Evolutionary conservation across 2,113 vertebrate genomes (phyloP).

Genomic region (Fulmarus glacialis): DNA sequence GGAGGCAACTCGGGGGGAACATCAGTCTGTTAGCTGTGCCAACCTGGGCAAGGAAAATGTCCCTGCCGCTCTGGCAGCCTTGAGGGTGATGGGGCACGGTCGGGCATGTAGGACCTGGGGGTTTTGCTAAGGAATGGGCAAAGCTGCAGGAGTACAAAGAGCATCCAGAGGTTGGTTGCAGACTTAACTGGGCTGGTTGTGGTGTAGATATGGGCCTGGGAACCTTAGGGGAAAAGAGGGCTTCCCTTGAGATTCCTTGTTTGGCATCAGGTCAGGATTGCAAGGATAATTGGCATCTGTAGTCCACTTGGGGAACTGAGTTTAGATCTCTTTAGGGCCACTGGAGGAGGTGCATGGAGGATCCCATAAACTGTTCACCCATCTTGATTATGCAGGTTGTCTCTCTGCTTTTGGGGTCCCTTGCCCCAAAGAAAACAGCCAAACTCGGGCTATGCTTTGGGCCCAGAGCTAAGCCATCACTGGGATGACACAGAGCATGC

Average conservation of each 20-base stretch:
- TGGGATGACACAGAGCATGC: background rate
- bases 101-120: fast-evolving
- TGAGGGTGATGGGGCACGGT: background rate
- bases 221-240: background rate
- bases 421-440: background rate
- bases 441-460: background rate
- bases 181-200: background rate
- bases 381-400: background rate
- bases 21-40: background rate
- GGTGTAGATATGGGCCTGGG: background rate
- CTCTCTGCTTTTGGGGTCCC: background rate
- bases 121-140: background rate
- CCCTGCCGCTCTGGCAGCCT: background rate
- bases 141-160: background rate
- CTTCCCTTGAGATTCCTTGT: background rate
- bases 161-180: background rate
- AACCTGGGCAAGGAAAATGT: background rate
- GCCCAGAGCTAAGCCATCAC: background rate
- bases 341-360: background rate
- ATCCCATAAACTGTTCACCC: background rate
- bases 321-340: background rate
- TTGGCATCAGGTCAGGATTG: background rate
- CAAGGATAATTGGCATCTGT: background rate
- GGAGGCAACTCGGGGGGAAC: background rate
- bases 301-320: background rate